A percentile compares a stretch with the other conserved stretches of the same genome.
These are phyloP conservation scores for Eutrigla gurnardus DNA, from an alignment of 2,797 vertebrate genomes.

Conservation along the genomic window DNA sequence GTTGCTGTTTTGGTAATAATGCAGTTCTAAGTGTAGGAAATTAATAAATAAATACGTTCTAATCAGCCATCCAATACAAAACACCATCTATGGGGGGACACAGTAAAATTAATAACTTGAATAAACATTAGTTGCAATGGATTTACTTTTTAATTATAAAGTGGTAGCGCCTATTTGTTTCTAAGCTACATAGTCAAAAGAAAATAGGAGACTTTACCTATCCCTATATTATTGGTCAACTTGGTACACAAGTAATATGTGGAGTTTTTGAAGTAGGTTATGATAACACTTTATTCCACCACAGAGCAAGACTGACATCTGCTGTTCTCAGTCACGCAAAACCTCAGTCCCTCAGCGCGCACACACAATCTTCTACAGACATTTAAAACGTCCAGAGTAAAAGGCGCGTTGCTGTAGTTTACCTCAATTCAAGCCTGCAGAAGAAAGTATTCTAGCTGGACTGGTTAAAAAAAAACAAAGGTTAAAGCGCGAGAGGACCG, in stretches of 20 bases:
- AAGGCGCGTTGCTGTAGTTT: fast-evolving
- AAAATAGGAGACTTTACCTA: neutral
- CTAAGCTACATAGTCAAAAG: neutral
- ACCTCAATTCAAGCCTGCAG: neutral
- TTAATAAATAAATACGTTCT: neutral
- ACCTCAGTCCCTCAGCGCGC: neutral
- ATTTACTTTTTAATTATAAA: neutral
- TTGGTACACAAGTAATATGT: neutral
- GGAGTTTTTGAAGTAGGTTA: neutral
- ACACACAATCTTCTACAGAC: neutral
- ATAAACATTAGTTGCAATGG: neutral
- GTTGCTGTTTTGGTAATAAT: neutral
- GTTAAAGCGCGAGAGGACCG: no score
- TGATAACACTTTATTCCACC: neutral
- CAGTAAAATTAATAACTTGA: no score
- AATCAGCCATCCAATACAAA: neutral
- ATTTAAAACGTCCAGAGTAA: neutral
- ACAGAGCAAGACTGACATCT: constrained; percentile 76
- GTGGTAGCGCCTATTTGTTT: neutral
- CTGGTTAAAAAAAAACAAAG: fast-evolving
- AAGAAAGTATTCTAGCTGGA: neutral
- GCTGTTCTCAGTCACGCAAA: constrained; percentile 30
- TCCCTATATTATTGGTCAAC: no score
- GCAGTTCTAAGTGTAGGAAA: neutral
- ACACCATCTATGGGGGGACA: neutral